Conservation (phyloP, 1,140 invertebrate genomes). For the Bathynomus jamesi region DNA sequence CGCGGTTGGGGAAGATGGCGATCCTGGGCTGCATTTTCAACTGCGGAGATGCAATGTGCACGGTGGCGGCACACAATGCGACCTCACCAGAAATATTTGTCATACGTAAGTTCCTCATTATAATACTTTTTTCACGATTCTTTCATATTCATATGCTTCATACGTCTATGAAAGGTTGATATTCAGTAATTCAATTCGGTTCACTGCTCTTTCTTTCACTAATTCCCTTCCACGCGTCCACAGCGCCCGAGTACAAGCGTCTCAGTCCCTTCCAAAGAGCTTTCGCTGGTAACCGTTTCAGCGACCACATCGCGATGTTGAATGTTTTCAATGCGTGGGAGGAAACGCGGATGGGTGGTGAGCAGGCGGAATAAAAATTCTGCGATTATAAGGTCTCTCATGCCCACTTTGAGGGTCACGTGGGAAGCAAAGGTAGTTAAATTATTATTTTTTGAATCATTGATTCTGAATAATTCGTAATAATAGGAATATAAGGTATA, state of each 20-base stretch:
- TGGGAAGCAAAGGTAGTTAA: constrained; percentile 68
- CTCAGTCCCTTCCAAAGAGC: constrained; percentile 67
- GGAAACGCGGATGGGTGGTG: constrained; percentile 61
- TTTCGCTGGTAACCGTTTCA: constrained; percentile 74
- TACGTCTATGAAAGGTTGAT: too few relatives aligned
- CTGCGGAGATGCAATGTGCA: constrained; percentile 78
- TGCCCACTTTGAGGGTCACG: constrained; percentile 80
- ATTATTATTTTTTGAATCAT: neutral
- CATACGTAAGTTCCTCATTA: constrained; percentile 41
- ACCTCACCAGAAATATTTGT: constrained; percentile 85
- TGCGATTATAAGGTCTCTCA: constrained; percentile 83
- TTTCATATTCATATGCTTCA: too few relatives aligned
- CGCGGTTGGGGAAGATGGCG: constrained; percentile 90
- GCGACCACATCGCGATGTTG: constrained; percentile 91
- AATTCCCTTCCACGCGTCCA: neutral
- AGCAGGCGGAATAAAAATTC: constrained; percentile 69
- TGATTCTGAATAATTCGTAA: too few relatives aligned
- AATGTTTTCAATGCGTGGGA: constrained; percentile 88
- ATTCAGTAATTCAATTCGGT: too few relatives aligned
- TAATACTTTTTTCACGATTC: too few relatives aligned
- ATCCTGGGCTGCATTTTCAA: constrained; percentile 77
- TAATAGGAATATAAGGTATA: too few relatives aligned
- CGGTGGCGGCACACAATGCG: constrained; percentile 87
- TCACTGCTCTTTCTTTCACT: too few relatives aligned
- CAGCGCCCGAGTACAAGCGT: constrained; percentile 44